Evolutionary conservation across 2,113 vertebrate species (phyloP), one percentile per base, ranked within the genome.

Genomic region (Nerophis ophidion): DNA sequence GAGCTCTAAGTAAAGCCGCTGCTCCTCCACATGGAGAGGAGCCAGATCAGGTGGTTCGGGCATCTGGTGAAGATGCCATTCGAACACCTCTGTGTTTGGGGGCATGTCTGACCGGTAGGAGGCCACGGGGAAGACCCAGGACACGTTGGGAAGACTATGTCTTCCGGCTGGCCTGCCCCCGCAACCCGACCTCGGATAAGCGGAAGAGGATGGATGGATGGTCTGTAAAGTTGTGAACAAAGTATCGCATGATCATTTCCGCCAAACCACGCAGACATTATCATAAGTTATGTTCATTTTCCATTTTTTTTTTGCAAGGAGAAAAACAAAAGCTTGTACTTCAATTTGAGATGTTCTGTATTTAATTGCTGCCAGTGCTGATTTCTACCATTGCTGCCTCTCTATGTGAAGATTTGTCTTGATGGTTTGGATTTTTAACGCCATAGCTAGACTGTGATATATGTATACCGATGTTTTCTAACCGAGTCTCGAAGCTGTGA

Each of bases 321-420:
- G 61, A 65, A 45, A 57, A 61, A 71, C 48, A 56, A 81, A 79
- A 72, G 78, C 82, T 87, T 88, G 79, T 81, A 68, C 56, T 81
- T 84, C 70, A 57, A 71, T 61, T 26, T 33, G 76, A 81, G 68
- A 76, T 77, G 68, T 74, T 72, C 65, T 76, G 81, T 83, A 82
- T 81, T 75, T 74, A 76, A 74, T 77, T 80, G 79, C 77, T 76
- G 78, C 85, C 77, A 80, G 77, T 82, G 79, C 84, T 83, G 76
- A 85, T 80, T 76, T 87, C 76, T 76, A 84, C 85, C 87, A 83
- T 80, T 78, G 87, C 81, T 90, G 88, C 87, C 86, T 87, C 81
- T 53, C 60, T 84, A 73, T 71, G 76, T 80, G 66, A 74, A 61
- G n/a, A 38, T 68, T 78, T 72, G 75, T 85, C 54, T 79, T 66